These are phyloP conservation scores for Rhynchophorus ferrugineus DNA, from an alignment of 1,140 invertebrate genomes.

Conservation along the genomic window DNA sequence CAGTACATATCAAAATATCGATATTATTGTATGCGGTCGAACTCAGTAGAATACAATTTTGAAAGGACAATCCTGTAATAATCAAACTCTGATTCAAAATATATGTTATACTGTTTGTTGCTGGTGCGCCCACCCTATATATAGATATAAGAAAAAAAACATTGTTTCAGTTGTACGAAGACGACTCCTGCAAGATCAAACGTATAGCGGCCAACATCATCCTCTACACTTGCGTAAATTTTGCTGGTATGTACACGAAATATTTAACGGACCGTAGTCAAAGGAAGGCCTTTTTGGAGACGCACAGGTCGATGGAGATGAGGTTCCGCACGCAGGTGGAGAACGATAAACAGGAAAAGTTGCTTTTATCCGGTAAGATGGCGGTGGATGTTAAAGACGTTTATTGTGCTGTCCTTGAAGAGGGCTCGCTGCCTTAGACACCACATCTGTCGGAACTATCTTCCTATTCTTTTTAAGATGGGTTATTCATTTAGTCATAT, in stretches of 20 bases:
- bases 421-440: too few species aligned
- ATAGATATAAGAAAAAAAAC: too few species aligned
- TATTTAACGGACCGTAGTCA: slow-evolving; percentile 92
- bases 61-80: too few species aligned
- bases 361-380: slow-evolving; percentile 70
- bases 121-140: too few species aligned
- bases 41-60: too few species aligned
- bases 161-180: slow-evolving; percentile 21
- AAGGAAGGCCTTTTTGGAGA: slow-evolving; percentile 92
- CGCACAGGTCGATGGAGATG: slow-evolving; percentile 91
- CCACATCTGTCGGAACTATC: too few species aligned
- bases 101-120: too few species aligned
- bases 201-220: slow-evolving; percentile 69
- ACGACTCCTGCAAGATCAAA: slow-evolving; percentile 50
- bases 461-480: too few species aligned
- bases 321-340: slow-evolving; percentile 86
- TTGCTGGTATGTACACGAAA: slow-evolving; percentile 94
- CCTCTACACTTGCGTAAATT: slow-evolving; percentile 81
- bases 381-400: not conserved
- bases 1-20: too few species aligned
- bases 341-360: slow-evolving; percentile 90
- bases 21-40: too few species aligned
- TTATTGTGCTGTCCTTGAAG: not conserved
- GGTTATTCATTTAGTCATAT: too few species aligned
- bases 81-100: too few species aligned